Percentiles rank a stretch among this genome's conserved stretches.
phyloP scores from a whole-genome alignment of 2,797 vertebrate species.

The Pachyuromys duprasi region DNA sequence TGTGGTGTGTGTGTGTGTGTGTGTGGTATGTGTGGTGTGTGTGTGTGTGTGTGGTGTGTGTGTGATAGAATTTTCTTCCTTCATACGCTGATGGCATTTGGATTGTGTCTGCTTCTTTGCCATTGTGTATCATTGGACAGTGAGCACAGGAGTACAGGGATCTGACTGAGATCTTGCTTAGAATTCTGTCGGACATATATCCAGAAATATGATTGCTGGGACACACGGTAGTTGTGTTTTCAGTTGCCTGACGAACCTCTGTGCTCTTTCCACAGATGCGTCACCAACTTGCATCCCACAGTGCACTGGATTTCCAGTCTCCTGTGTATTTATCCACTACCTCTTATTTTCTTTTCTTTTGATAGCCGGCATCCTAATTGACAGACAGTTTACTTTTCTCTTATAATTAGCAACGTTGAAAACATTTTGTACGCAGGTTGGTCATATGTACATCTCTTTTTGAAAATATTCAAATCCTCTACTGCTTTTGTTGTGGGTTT shows the following conservation, averaged over 20 bases:
- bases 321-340: background rate
- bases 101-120: background rate
- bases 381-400: background rate
- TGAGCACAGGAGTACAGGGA: background rate
- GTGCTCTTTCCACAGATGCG: background rate
- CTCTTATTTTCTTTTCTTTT: background rate
- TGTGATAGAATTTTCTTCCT: background rate
- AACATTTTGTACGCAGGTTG: background rate
- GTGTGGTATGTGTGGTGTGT: too few species aligned
- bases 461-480: background rate
- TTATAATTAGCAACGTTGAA: background rate
- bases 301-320: background rate
- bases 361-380: background rate
- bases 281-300: background rate
- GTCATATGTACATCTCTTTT: background rate
- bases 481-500: background rate
- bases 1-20: too few species aligned
- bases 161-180: background rate
- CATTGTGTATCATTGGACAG: background rate
- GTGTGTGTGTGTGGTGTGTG: too few species aligned
- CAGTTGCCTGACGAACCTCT: background rate
- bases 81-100: background rate
- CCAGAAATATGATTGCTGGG: background rate
- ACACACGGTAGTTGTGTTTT: background rate
- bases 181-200: background rate